Evolutionary conservation across 2,797 vertebrate genomes (phyloP), one percentile per base, ranked within the genome.

Genomic region (Hoplostethus atlanticus): DNA sequence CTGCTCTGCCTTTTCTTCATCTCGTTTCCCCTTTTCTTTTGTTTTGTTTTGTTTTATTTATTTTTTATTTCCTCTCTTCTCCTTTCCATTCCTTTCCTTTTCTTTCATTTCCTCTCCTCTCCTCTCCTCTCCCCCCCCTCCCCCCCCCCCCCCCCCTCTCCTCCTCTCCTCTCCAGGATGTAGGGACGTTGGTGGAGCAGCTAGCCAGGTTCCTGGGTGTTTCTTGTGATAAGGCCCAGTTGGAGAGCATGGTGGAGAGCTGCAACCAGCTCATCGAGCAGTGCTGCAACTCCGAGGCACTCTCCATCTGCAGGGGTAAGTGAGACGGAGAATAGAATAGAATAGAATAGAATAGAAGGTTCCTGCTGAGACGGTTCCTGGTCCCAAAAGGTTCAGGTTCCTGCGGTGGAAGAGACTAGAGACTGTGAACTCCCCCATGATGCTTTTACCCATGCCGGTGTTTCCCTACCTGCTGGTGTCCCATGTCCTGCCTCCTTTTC

Each of bases 251-350:
- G 94, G 95, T 95, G 48, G 98, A 99, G 84, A 97, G 96, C 90
- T 99, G 98, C 85, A 97, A 97, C 85, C 98, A 99, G 71, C 96
- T 99, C 62, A 96, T 99, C 0, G 98, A 99, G 83, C 97, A 99
- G 88, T 98, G 98, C 91, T 96, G 96, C 83, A 98, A 96, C 50
- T 96, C 97, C 0, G 97, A 99, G 91, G 97, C 97, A 0, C 94
- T 99, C 89, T 95, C 97, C 0, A 93, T 98, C 87, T 97, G 97
- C 92, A 95, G 98, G 88, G 97, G 92, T 93, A 74, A 91, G 92
- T 77, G 52, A 15, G 25, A 60, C 28, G 30, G 10, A 65, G 31
- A 8, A 11, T 1, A 5, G 28, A 12, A 3, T 3, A 64, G 10
- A 28, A n/a, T 30, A 12, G n/a, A 50, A 11, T 2, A 5, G 25